A percentile compares a stretch with the other conserved stretches of the same genome.
Conservation (phyloP, 2,797 vertebrate species). For the Coregonus suidteri region DNA sequence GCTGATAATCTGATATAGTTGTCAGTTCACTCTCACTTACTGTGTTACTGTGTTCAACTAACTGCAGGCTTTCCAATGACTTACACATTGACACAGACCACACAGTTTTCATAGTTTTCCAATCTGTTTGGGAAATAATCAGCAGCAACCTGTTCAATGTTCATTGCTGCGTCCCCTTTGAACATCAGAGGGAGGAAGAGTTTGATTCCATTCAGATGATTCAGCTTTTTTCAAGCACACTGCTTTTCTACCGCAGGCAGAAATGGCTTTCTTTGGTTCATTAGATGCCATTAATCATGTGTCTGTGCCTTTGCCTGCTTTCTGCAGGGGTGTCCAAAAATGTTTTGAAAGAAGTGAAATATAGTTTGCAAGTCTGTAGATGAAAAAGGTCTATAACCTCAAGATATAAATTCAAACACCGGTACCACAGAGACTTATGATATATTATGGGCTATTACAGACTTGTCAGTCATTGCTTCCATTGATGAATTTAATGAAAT, state of each 20-base stretch:
- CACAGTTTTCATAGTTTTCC: not conserved
- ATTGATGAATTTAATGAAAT: not conserved
- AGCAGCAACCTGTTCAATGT: not conserved
- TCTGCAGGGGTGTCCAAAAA: slow-evolving; percentile 15
- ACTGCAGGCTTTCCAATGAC: not conserved
- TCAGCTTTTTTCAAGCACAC: slow-evolving; percentile 16
- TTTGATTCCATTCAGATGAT: slow-evolving; percentile 11
- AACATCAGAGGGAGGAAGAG: not conserved
- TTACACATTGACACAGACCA: not conserved
- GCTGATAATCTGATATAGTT: not conserved
- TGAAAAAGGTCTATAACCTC: not conserved
- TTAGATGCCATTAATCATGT: slow-evolving; percentile 26
- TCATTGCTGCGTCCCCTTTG: not conserved
- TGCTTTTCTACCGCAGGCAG: slow-evolving; percentile 22
- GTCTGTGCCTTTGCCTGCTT: slow-evolving; percentile 1
- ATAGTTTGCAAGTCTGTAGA: not conserved
- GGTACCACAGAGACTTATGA: not conserved
- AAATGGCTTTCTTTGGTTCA: slow-evolving; percentile 19
- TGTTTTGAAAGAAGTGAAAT: slow-evolving; percentile 24
- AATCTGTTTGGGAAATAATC: not conserved
- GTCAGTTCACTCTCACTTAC: not conserved
- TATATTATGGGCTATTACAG: not conserved
- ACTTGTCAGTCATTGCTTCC: not conserved
- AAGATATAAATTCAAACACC: not conserved
- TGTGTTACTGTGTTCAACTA: not conserved